Evolutionary conservation across 2,797 vertebrate species (phyloP).

Genomic region (Mormyrops boulengeri): DNA sequence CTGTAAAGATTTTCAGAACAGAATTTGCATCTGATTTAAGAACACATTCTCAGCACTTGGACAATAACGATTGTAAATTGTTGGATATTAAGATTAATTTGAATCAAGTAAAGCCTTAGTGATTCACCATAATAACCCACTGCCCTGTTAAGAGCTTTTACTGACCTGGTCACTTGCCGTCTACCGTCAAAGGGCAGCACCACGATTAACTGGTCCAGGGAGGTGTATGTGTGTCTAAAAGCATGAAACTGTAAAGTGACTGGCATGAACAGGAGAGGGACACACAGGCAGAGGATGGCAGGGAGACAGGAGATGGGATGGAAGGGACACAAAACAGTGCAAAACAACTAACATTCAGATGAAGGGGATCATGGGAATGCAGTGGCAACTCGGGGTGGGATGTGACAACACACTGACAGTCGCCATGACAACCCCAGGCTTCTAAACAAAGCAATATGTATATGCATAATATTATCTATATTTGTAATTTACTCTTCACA

Average conservation of each 20-base stretch:
- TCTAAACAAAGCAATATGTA: neutral
- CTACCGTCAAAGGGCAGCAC: constrained; percentile 56
- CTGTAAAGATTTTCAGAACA: neutral
- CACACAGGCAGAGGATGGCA: neutral
- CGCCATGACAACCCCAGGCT: constrained; percentile 24
- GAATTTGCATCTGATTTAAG: neutral
- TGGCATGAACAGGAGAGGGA: neutral
- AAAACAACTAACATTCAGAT: constrained; percentile 18
- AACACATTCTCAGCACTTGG: neutral
- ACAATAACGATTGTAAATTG: neutral
- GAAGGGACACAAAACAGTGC: constrained; percentile 28
- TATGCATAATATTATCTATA: neutral
- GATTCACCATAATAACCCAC: neutral
- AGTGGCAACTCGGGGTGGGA: neutral
- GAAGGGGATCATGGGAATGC: constrained; percentile 16
- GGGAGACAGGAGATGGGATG: constrained; percentile 13
- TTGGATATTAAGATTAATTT: neutral
- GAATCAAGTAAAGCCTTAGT: neutral
- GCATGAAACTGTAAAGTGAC: constrained; percentile 38
- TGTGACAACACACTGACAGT: constrained; percentile 14
- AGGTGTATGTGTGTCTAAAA: constrained; percentile 55
- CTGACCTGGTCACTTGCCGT: constrained; percentile 67
- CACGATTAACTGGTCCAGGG: constrained; percentile 60
- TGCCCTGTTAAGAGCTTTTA: constrained; percentile 32
- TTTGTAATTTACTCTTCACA: neutral